Evolutionary conservation across 2,797 vertebrate genomes (phyloP), one percentile per base, ranked within the genome.

Genomic region (Orientallactaga sibirica): DNA sequence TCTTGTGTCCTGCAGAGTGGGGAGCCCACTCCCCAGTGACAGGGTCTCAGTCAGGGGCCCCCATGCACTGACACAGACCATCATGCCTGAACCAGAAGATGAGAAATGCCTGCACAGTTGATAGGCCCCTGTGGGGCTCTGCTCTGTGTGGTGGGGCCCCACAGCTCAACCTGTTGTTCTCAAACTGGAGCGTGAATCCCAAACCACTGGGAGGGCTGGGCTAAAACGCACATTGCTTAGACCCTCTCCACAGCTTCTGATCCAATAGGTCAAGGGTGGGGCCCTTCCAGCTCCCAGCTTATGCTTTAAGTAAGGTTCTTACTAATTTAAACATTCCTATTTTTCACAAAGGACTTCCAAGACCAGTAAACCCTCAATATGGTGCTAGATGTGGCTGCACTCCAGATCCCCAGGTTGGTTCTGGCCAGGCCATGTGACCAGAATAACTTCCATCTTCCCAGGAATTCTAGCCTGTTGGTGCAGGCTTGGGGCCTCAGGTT

Each of bases 221-320:
- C 15, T 89, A 74, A 84, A 88, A 78, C n/a, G 74, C 15, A 70
- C 25, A 74, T 24, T n/a, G 71, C 27, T 33, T 33, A 33, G 75
- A 18, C 71, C 24, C 64, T 18, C 37, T 27, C 61, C 16, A 71
- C 2, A 43, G 71, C 80, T 93, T 90, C 64, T 92, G 80, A 91
- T 67, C 88, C 55, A 55, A 43, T 52, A 92, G 74, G 64, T 67
- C 67, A 76, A 48, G 55, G 55, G 29, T 25, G 16, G 48, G 74
- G 55, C 62, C 52, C 24, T 86, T 24, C 41, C 74, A 78, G 73
- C 88, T 93, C 41, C 83, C 33, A 89, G 76, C 61, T 92, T n/a
- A 76, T 43, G 76, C 41, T 90, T 95, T 86, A 89, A 88, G 62
- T 89, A 41, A 75, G 64, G 29, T 66, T 87, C 25, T 55, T 18